phyloP scores from a whole-genome alignment of 37 sponge, comb jelly and placozoan genomes.

The Axinella damicornis region DNA sequence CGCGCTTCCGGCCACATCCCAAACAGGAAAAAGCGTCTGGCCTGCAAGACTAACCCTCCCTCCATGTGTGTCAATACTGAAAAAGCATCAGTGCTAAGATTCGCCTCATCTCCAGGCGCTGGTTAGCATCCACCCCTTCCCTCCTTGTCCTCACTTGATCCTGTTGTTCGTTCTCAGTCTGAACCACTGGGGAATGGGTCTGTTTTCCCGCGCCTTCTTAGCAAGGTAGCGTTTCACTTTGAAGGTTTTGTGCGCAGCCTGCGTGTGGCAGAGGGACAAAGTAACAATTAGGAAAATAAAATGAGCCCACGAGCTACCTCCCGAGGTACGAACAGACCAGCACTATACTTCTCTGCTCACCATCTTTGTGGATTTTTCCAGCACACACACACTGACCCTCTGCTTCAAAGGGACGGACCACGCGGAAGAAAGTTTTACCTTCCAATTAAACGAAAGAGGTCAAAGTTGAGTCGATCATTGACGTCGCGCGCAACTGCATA shows the following conservation, averaged over 20 bases:
- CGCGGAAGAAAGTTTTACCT: not conserved
- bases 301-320: not conserved
- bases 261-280: not conserved
- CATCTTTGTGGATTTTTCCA: not conserved
- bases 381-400: too few species aligned
- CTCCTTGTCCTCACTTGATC: conserved; percentile 51
- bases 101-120: too few species aligned
- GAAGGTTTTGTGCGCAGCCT: conserved; percentile 94
- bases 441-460: too few species aligned
- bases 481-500: too few species aligned
- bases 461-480: too few species aligned
- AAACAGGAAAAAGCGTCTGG: too few species aligned
- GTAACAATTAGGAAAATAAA: not conserved
- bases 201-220: conserved; percentile 84
- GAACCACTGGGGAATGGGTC: conserved; percentile 99
- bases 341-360: not conserved
- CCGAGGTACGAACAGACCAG: not conserved
- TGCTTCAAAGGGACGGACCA: not conserved
- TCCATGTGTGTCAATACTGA: too few species aligned
- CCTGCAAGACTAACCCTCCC: too few species aligned
- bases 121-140: conserved; percentile 32
- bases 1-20: too few species aligned
- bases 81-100: too few species aligned
- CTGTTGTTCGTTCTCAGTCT: conserved; percentile 91
- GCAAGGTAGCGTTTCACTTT: conserved; percentile 92